Evolutionary conservation across 2,888 invertebrate species (phyloP), one percentile per base, ranked within the genome.

Genomic region (Cataglyphis rosenhaueri): DNA sequence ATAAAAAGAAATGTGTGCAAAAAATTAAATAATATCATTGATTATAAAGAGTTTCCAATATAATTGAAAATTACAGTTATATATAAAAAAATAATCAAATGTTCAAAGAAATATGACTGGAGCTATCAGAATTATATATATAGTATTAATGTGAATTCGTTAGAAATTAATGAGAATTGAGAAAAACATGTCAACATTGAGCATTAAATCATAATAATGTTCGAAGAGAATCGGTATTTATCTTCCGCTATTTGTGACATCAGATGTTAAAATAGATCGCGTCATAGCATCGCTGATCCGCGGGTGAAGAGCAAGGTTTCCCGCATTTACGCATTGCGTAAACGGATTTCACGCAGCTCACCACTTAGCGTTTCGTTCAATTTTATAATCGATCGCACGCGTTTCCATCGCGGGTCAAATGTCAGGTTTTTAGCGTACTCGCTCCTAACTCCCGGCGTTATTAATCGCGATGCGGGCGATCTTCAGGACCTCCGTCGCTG

Each of bases 381-480:
- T 85, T 84, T 90, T 89, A 25, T 25, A 25, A 90, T 90, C 89
- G 71, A 82, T 55, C 70, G 84, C 21, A 71, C 74, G 78, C 84
- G 85, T 85, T 84, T 83, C 81, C 81, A 84, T 84, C 76, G 52
- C 84, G 76, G 86, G 86, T 90, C 87, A 83, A 85, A 82, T 87
- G 90, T 88, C 89, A 89, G 84, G 85, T 85, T 81, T 81, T 52
- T 85, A 85, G 61, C 71, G 44, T 59, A 68, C 68, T 74, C 61
- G 68, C 52, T 35, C 0, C 59, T 76, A 73, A 82, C 59, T 83
- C 55, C 55, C 71, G 59, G 59, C 87, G n/a, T 29, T 75, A 74
- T 74, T 65, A 52, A 75, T 71, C 59, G 81, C 81, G 35, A 48
- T 35, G 65, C 65, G 78, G 48, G 8, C 48, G 48, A 52, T 52